Base-by-base conservation (phyloP, 2,888 invertebrate species). In the Cabera pusaria region DNA sequence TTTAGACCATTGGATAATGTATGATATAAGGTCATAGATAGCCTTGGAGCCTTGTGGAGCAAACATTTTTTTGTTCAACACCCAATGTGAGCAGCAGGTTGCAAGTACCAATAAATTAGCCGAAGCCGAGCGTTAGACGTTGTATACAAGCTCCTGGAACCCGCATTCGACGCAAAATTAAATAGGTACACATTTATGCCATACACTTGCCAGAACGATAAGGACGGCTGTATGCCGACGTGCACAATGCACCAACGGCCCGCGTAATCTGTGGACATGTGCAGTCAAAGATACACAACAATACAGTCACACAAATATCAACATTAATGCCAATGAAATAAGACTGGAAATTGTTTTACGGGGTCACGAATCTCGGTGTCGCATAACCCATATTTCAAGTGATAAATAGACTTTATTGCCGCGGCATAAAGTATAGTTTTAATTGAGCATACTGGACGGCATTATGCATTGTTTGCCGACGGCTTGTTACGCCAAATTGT, bases 401-500 rank as follows among this genome's bases (percentile, higher is more conserved):
- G 6, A 5, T 40, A 42, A 41, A 16, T 44, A 7, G 10, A 36
- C 42, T 29, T 29, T 43, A 29, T 4, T 1, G 1, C 12, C 16
- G 31, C 17, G 23, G 3, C 9, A 33, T 46, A 46, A 27, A 33
- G 48, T 41, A 17, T 8, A 9, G 25, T 44, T 38, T 48, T n/a
- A 34, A 7, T 5, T 29, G 34, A 6, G 8, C 4, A 5, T 2
- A 18, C 6, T 44, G 44, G 44, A 49, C 24, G 44, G 43, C 27
- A 42, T 48, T 48, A 45, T 52, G 54, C 54, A 43, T 49, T 54
- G 52, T 52, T 54, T 52, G 46, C 49, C 24, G 45, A 45, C 44
- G 48, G 51, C 53, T 54, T 49, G 54, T 54, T 52, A 49, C 47
- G 44, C 52, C 47, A 48, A 54, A 52, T 52, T 54, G 52, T 52